These are phyloP conservation scores for Pseudochromis fuscus DNA, from an alignment of 2,797 vertebrate genomes.

Conservation along the genomic window DNA sequence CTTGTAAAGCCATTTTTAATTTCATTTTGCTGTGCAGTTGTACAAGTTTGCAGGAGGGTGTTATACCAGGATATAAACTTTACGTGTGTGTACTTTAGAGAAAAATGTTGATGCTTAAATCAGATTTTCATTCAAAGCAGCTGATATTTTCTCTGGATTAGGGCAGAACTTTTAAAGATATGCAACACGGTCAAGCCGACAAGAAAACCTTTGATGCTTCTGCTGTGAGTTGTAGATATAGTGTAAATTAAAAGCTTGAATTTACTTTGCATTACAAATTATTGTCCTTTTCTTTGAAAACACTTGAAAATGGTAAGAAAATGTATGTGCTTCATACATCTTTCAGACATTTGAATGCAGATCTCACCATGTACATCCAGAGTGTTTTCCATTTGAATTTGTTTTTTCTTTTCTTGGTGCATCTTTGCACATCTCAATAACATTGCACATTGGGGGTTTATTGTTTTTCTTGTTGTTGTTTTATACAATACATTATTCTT, in stretches of 20 bases:
- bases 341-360: too few relatives aligned
- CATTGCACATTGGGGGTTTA: too few relatives aligned
- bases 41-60: slow-evolving; percentile 5
- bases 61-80: slow-evolving; percentile 6
- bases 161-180: not conserved
- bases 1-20: too few relatives aligned
- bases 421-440: too few relatives aligned
- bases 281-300: not conserved
- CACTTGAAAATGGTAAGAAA: too few relatives aligned
- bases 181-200: not conserved
- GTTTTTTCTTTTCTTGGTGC: too few relatives aligned
- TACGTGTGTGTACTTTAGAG: slow-evolving; percentile 7
- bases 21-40: slow-evolving; percentile 1
- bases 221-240: not conserved
- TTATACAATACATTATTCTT: too few relatives aligned
- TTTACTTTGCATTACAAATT: not conserved
- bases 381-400: too few relatives aligned
- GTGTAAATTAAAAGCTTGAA: not conserved
- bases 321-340: not conserved
- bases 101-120: not conserved
- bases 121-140: not conserved
- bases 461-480: too few relatives aligned
- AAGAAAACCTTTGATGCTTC: not conserved
- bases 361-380: too few relatives aligned
- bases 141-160: not conserved